Evolutionary conservation across 2,888 invertebrate species (phyloP).

Genomic region (Dicyrtoma fusca): DNA sequence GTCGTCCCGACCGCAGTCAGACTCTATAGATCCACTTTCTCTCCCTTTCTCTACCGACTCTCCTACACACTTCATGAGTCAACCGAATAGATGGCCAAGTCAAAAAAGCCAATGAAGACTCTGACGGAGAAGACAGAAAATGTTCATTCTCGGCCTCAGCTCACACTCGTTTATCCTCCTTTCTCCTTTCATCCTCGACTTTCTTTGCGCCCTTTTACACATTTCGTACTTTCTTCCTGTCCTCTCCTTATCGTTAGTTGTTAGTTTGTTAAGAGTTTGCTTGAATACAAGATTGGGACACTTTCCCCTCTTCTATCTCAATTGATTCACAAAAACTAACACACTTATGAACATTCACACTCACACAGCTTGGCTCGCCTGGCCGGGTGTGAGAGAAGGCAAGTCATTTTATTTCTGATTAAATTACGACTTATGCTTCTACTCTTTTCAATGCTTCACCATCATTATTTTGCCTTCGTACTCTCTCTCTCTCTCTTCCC

Average conservation of each 20-base stretch:
- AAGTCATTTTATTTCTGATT: too few relatives aligned
- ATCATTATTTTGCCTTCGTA: too few relatives aligned
- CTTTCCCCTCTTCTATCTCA: too few relatives aligned
- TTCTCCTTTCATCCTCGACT: slow-evolving; percentile 24
- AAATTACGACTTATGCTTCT: too few relatives aligned
- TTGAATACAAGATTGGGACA: too few relatives aligned
- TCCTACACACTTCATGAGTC: background rate
- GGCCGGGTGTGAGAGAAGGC: too few relatives aligned
- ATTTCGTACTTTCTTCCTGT: background rate
- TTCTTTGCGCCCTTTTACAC: background rate
- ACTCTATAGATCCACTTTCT: background rate
- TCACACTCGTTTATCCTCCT: slow-evolving; percentile 18
- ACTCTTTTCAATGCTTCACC: too few relatives aligned
- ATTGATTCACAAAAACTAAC: too few relatives aligned
- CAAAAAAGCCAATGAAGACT: slow-evolving; percentile 6
- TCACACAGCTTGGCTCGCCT: too few relatives aligned
- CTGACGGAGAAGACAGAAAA: slow-evolving; percentile 15
- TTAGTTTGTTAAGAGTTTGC: background rate
- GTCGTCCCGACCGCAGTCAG: too few relatives aligned
- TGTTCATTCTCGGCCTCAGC: slow-evolving; percentile 20
- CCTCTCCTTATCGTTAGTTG: slow-evolving; percentile 4
- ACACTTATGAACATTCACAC: too few relatives aligned
- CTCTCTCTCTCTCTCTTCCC: background rate
- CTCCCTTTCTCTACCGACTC: background rate
- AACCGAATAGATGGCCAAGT: slow-evolving; percentile 21